Percentiles rank a stretch among this genome's conserved stretches.
Conservation (phyloP, 2,888 invertebrate species). For the Drosophila parthenogenetica region DNA sequence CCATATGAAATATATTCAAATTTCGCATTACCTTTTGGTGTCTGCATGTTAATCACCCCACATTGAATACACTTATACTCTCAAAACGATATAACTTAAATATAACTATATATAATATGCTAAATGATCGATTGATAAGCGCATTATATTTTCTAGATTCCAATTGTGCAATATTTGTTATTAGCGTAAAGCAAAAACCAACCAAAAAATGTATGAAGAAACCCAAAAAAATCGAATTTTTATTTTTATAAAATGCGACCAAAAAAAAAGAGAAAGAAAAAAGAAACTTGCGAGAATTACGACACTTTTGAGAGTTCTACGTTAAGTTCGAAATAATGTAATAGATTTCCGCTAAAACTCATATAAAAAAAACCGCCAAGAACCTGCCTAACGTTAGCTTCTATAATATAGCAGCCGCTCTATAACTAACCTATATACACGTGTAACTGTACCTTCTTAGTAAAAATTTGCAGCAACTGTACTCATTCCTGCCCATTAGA, state of each 20-base stretch:
- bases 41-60: slow-evolving; percentile 71
- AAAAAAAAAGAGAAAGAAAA: slow-evolving; percentile 33
- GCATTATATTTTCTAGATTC: slow-evolving; percentile 74
- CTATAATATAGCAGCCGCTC: slow-evolving; percentile 58
- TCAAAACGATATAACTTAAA: slow-evolving; percentile 17
- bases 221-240: slow-evolving; percentile 52
- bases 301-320: slow-evolving; percentile 39
- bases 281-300: not conserved
- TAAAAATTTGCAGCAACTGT: slow-evolving; percentile 75
- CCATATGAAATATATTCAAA: slow-evolving; percentile 60
- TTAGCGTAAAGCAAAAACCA: slow-evolving; percentile 48
- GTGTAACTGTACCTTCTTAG: slow-evolving; percentile 75
- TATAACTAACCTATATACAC: slow-evolving; percentile 65
- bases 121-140: slow-evolving; percentile 52
- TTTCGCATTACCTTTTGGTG: slow-evolving; percentile 71
- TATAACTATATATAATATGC: slow-evolving; percentile 24
- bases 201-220: slow-evolving; percentile 14
- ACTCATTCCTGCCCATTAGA: slow-evolving; percentile 78
- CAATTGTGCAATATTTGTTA: slow-evolving; percentile 77
- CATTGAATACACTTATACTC: slow-evolving; percentile 57
- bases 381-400: slow-evolving; percentile 64
- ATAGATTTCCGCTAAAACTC: slow-evolving; percentile 19
- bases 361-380: slow-evolving; percentile 42
- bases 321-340: slow-evolving; percentile 31
- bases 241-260: slow-evolving; percentile 78